Percentiles rank a stretch among this genome's conserved stretches.
Evolutionary conservation across 2,888 invertebrate genomes (phyloP).

Genomic region (Brachyopa scutellaris): DNA sequence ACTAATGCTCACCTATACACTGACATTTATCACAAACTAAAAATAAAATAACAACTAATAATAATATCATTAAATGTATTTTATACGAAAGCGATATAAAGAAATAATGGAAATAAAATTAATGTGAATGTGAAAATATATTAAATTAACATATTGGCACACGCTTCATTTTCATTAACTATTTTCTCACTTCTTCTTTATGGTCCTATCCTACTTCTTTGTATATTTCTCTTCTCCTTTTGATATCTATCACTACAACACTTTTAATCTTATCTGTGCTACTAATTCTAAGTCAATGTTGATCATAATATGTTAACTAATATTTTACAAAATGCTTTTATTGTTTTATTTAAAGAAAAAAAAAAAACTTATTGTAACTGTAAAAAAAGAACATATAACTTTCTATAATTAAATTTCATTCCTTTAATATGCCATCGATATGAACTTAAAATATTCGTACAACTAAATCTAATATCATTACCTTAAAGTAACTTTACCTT

Average conservation of each 20-base stretch:
- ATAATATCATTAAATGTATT: slow-evolving; percentile 74
- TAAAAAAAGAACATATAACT: slow-evolving; percentile 26
- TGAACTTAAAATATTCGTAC: slow-evolving; percentile 56
- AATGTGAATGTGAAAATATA: slow-evolving; percentile 51
- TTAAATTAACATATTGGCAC: slow-evolving; percentile 31
- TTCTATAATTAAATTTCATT: slow-evolving; percentile 17
- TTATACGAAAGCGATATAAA: slow-evolving; percentile 66
- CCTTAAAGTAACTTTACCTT: slow-evolving; percentile 69
- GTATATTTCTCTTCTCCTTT: slow-evolving; percentile 21
- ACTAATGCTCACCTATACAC: slow-evolving; percentile 60
- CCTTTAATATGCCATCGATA: slow-evolving; percentile 1
- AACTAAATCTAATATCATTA: slow-evolving; percentile 68
- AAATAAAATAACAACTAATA: slow-evolving; percentile 56
- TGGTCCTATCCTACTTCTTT: slow-evolving; percentile 19
- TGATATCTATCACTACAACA: slow-evolving; percentile 25
- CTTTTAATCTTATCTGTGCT: slow-evolving; percentile 77
- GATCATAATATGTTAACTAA: slow-evolving; percentile 42
- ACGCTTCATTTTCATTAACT: slow-evolving; percentile 14
- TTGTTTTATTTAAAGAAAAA: background rate
- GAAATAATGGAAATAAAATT: slow-evolving; percentile 18
- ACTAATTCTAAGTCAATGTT: slow-evolving; percentile 77
- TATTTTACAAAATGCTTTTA: slow-evolving; percentile 26
- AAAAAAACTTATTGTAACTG: slow-evolving; percentile 32
- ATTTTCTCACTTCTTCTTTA: slow-evolving; percentile 36
- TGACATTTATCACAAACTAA: slow-evolving; percentile 28